Evolutionary conservation across 2,888 invertebrate genomes (phyloP), one percentile per base, ranked within the genome.

Genomic region (Lasioglossum malachurum): DNA sequence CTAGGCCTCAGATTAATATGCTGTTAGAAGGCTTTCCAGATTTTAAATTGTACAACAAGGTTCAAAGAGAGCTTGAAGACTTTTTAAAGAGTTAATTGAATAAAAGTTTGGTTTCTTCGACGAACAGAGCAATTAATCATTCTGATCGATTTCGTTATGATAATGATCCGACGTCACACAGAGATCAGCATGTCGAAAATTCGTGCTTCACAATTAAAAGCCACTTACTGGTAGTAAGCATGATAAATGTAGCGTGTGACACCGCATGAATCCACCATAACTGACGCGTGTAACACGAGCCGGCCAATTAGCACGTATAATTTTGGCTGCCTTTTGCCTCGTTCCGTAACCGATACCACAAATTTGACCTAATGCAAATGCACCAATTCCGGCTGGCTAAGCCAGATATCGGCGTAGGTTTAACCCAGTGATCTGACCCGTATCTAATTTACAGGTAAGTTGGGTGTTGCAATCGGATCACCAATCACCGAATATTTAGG

Each of bases 371-470:
- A 86, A 87, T 86, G 86, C 86, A 77, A 82, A 86, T 87, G 86
- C 76, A 79, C 86, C 82, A 79, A 87, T 87, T 87, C 79, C 82
- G 79, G 53, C 64, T 27, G 71, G 86, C 74, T 87, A 86, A 87
- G 78, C 86, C 75, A 79, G 86, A 87, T 87, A 87, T 79, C 86
- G 78, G 60, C 86, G 85, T 82, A 86, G 86, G 86, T 87, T 87
- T 87, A 87, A 86, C 86, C 86, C 60, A 86, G 86, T 87, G 86
- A 86, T 87, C 86, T 87, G 86, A 87, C 76, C 86, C 86, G 82
- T 78, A 87, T 87, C 86, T 86, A 87, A 87, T 87, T 87, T 82
- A 77, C 82, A 86, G 86, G 77, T 87, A 87, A 82, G 86, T 86
- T 78, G 76, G 86, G 53, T 76, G 76, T 81, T 75, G 41, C 78